A percentile compares a stretch with the other conserved stretches of the same genome.
Conservation (phyloP, 2,113 vertebrate species). For the Zosterops borbonicus region DNA sequence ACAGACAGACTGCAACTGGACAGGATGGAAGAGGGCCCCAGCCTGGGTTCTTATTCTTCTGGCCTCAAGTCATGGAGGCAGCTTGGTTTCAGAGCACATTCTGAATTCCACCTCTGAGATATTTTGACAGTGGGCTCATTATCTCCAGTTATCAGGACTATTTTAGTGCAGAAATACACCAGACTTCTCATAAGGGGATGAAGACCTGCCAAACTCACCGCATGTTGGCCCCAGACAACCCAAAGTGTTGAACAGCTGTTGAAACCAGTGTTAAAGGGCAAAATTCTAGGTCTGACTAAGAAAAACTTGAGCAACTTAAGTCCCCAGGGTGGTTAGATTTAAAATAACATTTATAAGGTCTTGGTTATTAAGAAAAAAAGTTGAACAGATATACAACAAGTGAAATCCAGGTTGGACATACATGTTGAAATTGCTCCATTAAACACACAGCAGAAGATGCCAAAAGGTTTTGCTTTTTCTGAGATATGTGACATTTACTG, state of each 20-base stretch:
- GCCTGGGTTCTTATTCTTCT: neutral
- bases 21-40: neutral
- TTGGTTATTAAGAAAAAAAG: neutral
- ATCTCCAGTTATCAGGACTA: neutral
- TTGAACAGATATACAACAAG: neutral
- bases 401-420: neutral
- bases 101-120: neutral
- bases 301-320: neutral
- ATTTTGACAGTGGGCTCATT: neutral
- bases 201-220: neutral
- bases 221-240: neutral
- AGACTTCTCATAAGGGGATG: neutral
- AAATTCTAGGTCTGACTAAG: neutral
- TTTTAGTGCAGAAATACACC: neutral
- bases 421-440: neutral
- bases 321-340: neutral
- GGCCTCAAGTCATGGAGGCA: neutral
- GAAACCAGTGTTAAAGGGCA: neutral
- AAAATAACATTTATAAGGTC: neutral
- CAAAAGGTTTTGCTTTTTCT: neutral
- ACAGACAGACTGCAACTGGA: neutral
- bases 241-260: neutral
- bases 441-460: neutral
- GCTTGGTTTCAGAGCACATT: neutral
- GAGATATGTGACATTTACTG: neutral